phyloP scores from a whole-genome alignment of 2,888 invertebrate species.

The Noctuana brunneofusca region DNA sequence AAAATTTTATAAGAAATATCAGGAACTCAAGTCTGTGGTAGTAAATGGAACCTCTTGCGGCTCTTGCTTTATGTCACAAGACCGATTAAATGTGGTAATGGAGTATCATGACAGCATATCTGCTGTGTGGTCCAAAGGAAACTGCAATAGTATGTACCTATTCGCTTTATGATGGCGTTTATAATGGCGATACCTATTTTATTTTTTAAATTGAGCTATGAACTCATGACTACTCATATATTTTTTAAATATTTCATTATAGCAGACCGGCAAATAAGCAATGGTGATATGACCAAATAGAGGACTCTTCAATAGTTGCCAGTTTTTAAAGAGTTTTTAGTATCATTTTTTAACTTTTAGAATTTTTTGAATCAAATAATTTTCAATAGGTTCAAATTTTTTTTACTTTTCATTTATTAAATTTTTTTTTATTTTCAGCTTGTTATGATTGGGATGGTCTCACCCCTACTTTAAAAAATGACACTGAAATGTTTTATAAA shows the following conservation, averaged over 20 bases:
- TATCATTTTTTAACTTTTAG: too few species aligned
- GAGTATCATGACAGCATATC: conserved; percentile 80
- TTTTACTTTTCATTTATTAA: conserved; percentile 5
- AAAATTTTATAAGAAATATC: conserved; percentile 74
- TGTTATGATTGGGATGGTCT: conserved; percentile 79
- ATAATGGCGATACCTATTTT: too few species aligned
- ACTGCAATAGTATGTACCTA: conserved; percentile 82
- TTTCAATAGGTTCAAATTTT: not conserved
- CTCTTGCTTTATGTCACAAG: conserved; percentile 82
- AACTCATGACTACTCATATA: too few species aligned
- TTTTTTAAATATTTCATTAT: too few species aligned
- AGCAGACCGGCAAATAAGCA: too few species aligned
- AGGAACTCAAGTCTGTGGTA: conserved; percentile 67
- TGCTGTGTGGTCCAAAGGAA: conserved; percentile 84
- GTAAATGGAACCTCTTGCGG: conserved; percentile 83
- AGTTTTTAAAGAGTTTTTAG: too few species aligned
- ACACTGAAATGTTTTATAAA: conserved; percentile 74
- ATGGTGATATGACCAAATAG: too few species aligned
- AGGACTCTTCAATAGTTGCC: too few species aligned
- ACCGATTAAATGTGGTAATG: conserved; percentile 84
- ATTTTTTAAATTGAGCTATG: too few species aligned
- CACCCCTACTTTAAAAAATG: conserved; percentile 71
- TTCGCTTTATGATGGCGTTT: not conserved
- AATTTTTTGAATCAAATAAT: too few species aligned
- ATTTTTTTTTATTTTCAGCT: conserved; percentile 63